These are phyloP conservation scores for Endomychus coccineus DNA, from an alignment of 2,888 invertebrate genomes.

Conservation along the genomic window DNA sequence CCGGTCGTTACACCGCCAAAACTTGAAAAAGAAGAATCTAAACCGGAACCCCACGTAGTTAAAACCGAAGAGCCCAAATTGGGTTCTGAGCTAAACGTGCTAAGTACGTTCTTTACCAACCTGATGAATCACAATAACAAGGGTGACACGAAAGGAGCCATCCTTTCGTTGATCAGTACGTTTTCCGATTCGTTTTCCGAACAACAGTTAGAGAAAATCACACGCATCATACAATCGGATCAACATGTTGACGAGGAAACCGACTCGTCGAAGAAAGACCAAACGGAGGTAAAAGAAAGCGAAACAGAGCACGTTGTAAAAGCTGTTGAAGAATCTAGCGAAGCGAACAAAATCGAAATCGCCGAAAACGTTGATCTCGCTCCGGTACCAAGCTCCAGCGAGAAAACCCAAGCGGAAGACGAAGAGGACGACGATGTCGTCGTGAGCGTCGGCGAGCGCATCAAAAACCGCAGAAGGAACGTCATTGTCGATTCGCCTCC, in stretches of 20 bases:
- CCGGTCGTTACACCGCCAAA: too few relatives aligned
- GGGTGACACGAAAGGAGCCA: conserved; percentile 23
- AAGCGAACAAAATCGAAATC: conserved; percentile 42
- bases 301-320: conserved; percentile 4
- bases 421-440: conserved; percentile 29
- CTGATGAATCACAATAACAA: conserved; percentile 30
- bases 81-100: conserved; percentile 30
- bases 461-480: conserved; percentile 25
- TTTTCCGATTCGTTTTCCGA: conserved; percentile 24
- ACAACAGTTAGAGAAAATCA: conserved; percentile 48
- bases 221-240: conserved; percentile 49
- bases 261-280: not conserved
- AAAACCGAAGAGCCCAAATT: conserved; percentile 13
- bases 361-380: too few relatives aligned
- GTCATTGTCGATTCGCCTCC: conserved; percentile 2
- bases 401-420: conserved; percentile 43
- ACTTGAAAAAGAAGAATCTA: too few relatives aligned
- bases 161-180: conserved; percentile 29
- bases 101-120: conserved; percentile 32
- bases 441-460: conserved; percentile 26
- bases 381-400: conserved; percentile 21
- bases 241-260: conserved; percentile 27
- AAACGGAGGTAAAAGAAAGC: conserved; percentile 4
- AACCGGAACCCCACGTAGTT: too few relatives aligned
- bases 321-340: conserved; percentile 18